Evolutionary conservation across 1,140 invertebrate species (phyloP).

Genomic region (Parapsyche elsis): DNA sequence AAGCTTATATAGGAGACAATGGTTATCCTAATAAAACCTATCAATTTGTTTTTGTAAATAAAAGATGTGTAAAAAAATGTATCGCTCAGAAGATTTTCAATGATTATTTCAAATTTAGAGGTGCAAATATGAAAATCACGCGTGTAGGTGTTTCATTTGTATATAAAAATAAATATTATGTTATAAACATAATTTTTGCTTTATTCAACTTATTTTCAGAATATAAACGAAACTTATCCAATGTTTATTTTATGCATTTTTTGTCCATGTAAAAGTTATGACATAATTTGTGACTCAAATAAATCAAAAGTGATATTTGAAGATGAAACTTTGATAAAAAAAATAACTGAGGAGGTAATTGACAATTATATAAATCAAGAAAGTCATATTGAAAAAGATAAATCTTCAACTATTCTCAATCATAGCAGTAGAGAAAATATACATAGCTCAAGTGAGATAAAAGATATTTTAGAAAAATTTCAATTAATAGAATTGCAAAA

Average conservation of each 20-base stretch:
- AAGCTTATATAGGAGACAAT: slow-evolving; percentile 66
- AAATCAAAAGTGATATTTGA: slow-evolving; percentile 69
- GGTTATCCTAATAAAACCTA: slow-evolving; percentile 63
- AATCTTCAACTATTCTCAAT: background rate
- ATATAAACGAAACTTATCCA: slow-evolving; percentile 60
- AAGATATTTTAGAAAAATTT: background rate
- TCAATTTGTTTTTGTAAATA: slow-evolving; percentile 73
- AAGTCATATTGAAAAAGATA: background rate
- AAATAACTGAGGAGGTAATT: slow-evolving; percentile 1
- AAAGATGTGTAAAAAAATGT: slow-evolving; percentile 65
- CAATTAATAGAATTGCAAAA: background rate
- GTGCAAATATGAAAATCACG: background rate
- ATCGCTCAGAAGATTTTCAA: slow-evolving; percentile 66
- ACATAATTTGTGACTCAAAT: slow-evolving; percentile 67
- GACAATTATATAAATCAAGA: background rate
- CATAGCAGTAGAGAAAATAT: background rate
- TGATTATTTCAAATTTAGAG: slow-evolving; percentile 29
- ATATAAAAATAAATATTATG: too few relatives aligned
- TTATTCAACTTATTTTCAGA: too few relatives aligned
- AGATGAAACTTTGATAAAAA: slow-evolving; percentile 58
- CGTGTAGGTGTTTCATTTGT: too few relatives aligned
- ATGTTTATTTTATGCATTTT: slow-evolving; percentile 69
- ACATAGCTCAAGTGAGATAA: background rate
- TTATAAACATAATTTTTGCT: too few relatives aligned
- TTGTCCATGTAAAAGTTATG: slow-evolving; percentile 67